These are phyloP conservation scores for Hypomecis punctinalis DNA, from an alignment of 2,888 invertebrate species.

Conservation along the genomic window DNA sequence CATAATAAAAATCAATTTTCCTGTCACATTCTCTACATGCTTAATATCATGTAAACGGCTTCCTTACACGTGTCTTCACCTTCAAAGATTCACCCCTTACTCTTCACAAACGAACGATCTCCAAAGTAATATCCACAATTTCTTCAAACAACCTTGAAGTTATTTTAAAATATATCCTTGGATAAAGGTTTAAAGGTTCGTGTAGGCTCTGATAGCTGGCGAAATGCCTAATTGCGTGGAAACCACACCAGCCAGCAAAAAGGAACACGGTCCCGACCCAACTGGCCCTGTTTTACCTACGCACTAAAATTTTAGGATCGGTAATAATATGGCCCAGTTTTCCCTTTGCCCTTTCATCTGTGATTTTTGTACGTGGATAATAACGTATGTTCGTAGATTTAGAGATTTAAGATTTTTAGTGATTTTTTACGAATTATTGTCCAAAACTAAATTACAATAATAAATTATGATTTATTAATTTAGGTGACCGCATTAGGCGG, in stretches of 20 bases:
- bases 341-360: not conserved
- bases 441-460: no score
- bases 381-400: no score
- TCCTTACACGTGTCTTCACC: no score
- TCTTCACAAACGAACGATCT: slow-evolving; percentile 8
- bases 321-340: slow-evolving; percentile 1
- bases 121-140: slow-evolving; percentile 6
- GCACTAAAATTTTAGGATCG: slow-evolving; percentile 15
- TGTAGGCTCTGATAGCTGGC: slow-evolving; percentile 26
- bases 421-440: no score
- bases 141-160: slow-evolving; percentile 18
- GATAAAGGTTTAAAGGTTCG: slow-evolving; percentile 22
- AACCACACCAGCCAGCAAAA: slow-evolving; percentile 34
- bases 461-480: no score
- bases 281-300: slow-evolving; percentile 17
- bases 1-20: no score
- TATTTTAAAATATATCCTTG: slow-evolving; percentile 34
- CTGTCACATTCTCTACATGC: no score
- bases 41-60: no score
- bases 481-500: no score
- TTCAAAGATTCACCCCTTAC: not conserved
- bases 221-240: slow-evolving; percentile 40
- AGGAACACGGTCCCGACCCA: slow-evolving; percentile 23
- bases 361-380: slow-evolving; percentile 1
- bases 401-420: no score